These are phyloP conservation scores for Rhopilema esculentum DNA, from an alignment of 30 jellyfish, hydroid and myxozoan genomes.

Conservation along the genomic window DNA sequence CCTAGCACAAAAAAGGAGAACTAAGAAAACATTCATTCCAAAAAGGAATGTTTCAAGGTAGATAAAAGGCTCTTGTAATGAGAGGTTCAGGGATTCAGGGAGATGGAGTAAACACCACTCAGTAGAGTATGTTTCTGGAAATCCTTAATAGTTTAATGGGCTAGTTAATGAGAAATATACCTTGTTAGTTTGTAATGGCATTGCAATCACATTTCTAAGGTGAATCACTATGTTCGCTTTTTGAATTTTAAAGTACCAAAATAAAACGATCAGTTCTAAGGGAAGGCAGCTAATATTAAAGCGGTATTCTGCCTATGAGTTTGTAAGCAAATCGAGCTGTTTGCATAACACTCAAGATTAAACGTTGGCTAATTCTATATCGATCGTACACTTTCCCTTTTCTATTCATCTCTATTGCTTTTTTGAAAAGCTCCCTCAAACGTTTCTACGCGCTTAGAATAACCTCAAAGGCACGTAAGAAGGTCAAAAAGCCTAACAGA, in stretches of 20 bases:
- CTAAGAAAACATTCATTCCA: too few relatives aligned
- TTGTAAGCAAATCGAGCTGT: slow-evolving; percentile 22
- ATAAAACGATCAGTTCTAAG: not conserved
- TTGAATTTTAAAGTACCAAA: not conserved
- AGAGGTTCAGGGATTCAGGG: too few relatives aligned
- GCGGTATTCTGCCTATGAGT: not conserved
- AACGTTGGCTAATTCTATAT: not conserved
- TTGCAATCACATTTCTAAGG: too few relatives aligned
- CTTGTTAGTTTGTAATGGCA: too few relatives aligned
- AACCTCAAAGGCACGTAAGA: slow-evolving; percentile 7
- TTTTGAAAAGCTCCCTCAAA: not conserved
- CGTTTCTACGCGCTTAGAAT: not conserved
- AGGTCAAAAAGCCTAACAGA: not conserved
- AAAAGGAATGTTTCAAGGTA: too few relatives aligned
- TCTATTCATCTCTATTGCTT: not conserved
- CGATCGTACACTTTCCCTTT: not conserved
- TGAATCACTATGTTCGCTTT: not conserved
- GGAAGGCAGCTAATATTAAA: not conserved
- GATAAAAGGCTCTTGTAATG: too few relatives aligned
- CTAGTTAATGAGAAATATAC: too few relatives aligned
- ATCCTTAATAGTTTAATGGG: too few relatives aligned
- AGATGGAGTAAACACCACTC: too few relatives aligned
- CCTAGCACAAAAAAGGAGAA: too few relatives aligned
- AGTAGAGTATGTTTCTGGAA: too few relatives aligned
- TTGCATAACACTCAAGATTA: slow-evolving; percentile 20